Base-by-base conservation (phyloP, 2,113 vertebrate genomes). In the Prochilodus magdalenae region DNA sequence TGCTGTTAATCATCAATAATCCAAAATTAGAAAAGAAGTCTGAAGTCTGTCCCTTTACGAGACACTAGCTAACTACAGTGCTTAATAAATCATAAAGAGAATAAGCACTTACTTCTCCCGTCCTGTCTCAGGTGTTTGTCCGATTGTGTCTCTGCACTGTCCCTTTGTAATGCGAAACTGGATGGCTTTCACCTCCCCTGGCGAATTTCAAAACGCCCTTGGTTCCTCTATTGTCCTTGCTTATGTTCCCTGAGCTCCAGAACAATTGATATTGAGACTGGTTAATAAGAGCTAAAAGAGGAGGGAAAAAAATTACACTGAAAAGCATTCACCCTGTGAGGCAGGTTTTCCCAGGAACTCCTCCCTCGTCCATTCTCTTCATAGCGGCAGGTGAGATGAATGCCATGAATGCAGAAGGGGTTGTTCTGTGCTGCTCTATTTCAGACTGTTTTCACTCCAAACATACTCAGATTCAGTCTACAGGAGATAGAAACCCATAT, bases 211-310 rank as follows among this genome's bases (percentile, higher is more conserved):
- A 67, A 90, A 89, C 87, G 86, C 88, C 87, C 86, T 87, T 49
- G 90, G 81, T 89, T 60, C 82, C 53, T 53, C 85, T 85, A 44
- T 90, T 92, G 91, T 91, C 55, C 84, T 30, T 10, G 27, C 14
- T 27, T 85, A 70, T 84, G 86, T 82, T 85, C 53, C n/a, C 40
- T 90, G 89, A 89, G 91, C 91, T 92, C 90, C 87, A 80, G 80
- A 87, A 87, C 88, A 82, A 73, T 70, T 81, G 82, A 70, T 82
- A 20, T 84, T 85, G 80, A 86, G 83, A 66, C 59, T 57, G 65
- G 70, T 60, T 80, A 66, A 83, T 75, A 26, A 73, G 77, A 80
- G 24, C 60, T 70, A 40, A 79, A 67, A 62, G 60, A 75, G 72
- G 78, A 2, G 66, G 66, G 5, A 10, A 11, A 44, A 44, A 62